Evolutionary conservation across 2,797 vertebrate genomes (phyloP).

Genomic region (Urosaurus nigricauda): DNA sequence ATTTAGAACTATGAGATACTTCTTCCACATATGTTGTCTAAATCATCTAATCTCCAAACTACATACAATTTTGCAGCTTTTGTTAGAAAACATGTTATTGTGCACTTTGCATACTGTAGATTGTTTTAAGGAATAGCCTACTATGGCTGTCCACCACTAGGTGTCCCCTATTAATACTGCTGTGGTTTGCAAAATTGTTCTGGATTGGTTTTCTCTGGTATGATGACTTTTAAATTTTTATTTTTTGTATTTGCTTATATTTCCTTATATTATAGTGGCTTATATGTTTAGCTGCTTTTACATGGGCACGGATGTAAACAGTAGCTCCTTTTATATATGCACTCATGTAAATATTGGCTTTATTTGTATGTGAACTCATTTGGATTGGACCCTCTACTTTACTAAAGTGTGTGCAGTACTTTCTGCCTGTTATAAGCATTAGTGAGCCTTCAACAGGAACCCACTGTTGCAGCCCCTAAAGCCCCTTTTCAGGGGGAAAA

Average conservation of each 20-base stretch:
- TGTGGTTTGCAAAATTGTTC: not conserved
- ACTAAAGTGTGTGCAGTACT: not conserved
- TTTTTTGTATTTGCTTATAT: too few relatives aligned
- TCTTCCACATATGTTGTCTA: not conserved
- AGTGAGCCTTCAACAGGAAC: too few relatives aligned
- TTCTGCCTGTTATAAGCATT: not conserved
- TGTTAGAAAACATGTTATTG: not conserved
- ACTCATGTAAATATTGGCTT: not conserved
- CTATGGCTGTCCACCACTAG: constrained; percentile 65
- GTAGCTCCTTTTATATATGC: not conserved
- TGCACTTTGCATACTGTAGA: not conserved
- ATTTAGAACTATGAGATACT: not conserved
- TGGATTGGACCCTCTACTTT: not conserved
- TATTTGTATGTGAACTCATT: not conserved
- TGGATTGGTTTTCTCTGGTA: not conserved
- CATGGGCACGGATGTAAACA: not conserved
- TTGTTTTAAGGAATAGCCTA: constrained; percentile 6
- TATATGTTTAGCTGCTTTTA: not conserved
- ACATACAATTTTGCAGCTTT: not conserved
- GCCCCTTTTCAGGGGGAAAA: too few relatives aligned
- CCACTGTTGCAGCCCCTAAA: too few relatives aligned
- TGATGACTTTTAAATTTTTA: not conserved
- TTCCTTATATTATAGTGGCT: not conserved
- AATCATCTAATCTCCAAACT: not conserved
- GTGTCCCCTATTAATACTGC: constrained; percentile 60